A percentile compares a stretch with the other conserved stretches of the same genome.
These are phyloP conservation scores for Micrasema minimum DNA, from an alignment of 1,140 invertebrate species.

Conservation along the genomic window DNA sequence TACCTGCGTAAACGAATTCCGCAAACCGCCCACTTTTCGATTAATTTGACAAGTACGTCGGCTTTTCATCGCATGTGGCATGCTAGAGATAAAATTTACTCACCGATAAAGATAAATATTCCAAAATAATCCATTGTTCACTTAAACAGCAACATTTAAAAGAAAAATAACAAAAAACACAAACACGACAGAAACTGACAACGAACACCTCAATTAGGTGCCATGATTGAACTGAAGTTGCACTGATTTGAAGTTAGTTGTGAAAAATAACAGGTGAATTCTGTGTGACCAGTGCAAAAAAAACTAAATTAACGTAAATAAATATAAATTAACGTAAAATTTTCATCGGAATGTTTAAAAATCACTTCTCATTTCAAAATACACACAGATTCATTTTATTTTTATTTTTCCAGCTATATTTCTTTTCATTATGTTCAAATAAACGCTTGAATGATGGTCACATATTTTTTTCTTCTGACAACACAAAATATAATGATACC, in stretches of 20 bases:
- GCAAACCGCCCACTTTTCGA: conserved; percentile 42
- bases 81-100: conserved; percentile 11
- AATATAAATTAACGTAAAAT: no score
- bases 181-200: conserved; percentile 42
- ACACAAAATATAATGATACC: no score
- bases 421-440: no score
- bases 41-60: not conserved
- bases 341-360: no score
- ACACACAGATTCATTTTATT: no score
- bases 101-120: conserved; percentile 31
- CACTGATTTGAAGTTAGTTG: no score
- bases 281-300: conserved; percentile 16
- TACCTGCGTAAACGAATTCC: conserved; percentile 43
- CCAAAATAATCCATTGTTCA: conserved; percentile 40
- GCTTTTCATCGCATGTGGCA: not conserved
- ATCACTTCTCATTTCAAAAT: no score
- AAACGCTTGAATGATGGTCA: no score
- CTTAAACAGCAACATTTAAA: conserved; percentile 35
- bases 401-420: no score
- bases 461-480: no score
- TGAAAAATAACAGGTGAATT: conserved; percentile 43
- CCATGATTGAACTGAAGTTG: conserved; percentile 46
- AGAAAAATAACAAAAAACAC: conserved; percentile 47
- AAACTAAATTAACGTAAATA: no score
- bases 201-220: conserved; percentile 44